phyloP scores from a whole-genome alignment of 2,797 vertebrate species.

The Tarsius wallacei region DNA sequence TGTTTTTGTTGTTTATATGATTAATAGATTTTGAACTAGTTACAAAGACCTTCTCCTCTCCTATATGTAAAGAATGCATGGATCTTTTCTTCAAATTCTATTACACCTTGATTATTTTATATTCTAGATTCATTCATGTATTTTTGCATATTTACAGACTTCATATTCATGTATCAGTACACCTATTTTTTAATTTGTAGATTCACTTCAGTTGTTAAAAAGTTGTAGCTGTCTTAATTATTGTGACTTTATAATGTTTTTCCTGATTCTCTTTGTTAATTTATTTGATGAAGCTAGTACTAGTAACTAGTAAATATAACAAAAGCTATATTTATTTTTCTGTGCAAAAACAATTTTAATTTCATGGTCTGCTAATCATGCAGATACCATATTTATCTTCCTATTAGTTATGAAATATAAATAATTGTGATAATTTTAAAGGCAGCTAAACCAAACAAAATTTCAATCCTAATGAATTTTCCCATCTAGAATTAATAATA shows the following conservation, averaged over 20 bases:
- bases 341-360: conserved; percentile 87
- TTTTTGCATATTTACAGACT: too few relatives aligned
- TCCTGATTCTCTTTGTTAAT: neutral
- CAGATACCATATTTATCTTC: conserved; percentile 84
- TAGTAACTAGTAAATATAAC: neutral
- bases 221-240: neutral
- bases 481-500: rapidly evolving
- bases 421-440: conserved; percentile 75
- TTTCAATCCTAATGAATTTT: conserved; percentile 77
- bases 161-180: too few relatives aligned
- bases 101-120: too few relatives aligned
- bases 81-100: too few relatives aligned
- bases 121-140: too few relatives aligned
- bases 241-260: neutral
- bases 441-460: conserved; percentile 73
- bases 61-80: too few relatives aligned
- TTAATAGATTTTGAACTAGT: too few relatives aligned
- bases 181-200: too few relatives aligned
- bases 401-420: conserved; percentile 70
- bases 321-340: conserved; percentile 45
- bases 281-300: neutral
- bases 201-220: neutral
- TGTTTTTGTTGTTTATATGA: too few relatives aligned
- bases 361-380: conserved; percentile 88
- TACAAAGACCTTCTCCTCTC: too few relatives aligned